Percentiles rank a stretch among this genome's conserved stretches.
These are phyloP conservation scores for Mus minutoides DNA, from an alignment of 2,797 vertebrate species.

Conservation along the genomic window DNA sequence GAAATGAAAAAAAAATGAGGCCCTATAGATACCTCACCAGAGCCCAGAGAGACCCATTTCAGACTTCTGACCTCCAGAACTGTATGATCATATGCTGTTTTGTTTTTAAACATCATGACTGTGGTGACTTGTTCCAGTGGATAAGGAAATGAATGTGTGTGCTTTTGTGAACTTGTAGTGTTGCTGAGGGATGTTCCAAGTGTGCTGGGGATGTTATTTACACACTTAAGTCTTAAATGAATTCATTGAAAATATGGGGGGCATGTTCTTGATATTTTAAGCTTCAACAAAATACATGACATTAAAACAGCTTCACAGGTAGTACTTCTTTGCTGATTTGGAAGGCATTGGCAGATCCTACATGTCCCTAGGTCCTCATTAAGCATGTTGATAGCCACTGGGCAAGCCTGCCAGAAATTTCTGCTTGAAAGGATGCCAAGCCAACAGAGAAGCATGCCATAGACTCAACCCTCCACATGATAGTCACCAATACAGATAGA, in stretches of 20 bases:
- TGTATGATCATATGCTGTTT: background rate
- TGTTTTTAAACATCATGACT: background rate
- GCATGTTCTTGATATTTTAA: background rate
- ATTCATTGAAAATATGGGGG: slow-evolving; percentile 25
- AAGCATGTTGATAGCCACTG: background rate
- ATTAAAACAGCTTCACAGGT: background rate
- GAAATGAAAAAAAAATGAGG: background rate
- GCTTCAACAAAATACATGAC: background rate
- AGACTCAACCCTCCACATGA: background rate
- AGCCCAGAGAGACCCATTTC: background rate
- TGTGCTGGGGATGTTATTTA: background rate
- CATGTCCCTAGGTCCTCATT: background rate
- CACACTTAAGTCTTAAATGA: background rate
- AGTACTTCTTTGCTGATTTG: slow-evolving; percentile 46
- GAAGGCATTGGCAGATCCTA: background rate
- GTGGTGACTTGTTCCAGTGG: background rate
- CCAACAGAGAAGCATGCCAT: rapidly evolving
- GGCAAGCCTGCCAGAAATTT: background rate
- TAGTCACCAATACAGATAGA: background rate
- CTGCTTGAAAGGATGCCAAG: background rate
- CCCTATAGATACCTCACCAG: background rate
- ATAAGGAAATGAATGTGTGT: background rate
- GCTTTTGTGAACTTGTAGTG: background rate
- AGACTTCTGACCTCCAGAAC: background rate
- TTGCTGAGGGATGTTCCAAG: background rate